These are phyloP conservation scores for Parochlus steinenii DNA, from an alignment of 2,888 invertebrate genomes.

Conservation along the genomic window DNA sequence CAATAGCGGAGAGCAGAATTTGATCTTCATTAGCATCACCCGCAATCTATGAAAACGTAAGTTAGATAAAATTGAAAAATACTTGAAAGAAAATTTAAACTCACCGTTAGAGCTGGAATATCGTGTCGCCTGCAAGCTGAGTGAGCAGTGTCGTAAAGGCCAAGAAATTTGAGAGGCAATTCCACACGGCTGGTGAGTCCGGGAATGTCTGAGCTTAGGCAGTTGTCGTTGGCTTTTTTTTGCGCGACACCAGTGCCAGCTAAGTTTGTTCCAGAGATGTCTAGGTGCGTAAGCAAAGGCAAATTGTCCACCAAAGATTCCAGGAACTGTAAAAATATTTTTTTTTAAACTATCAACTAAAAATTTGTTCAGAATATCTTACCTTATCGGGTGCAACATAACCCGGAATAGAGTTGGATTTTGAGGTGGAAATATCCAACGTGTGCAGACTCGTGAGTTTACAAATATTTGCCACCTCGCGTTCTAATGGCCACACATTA, in stretches of 20 bases:
- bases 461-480: slow-evolving; percentile 41
- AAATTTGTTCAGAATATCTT: no score
- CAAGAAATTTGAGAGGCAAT: slow-evolving; percentile 73
- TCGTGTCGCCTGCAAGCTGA: slow-evolving; percentile 81
- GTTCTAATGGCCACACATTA: slow-evolving; percentile 44
- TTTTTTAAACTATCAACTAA: no score
- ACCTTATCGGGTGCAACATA: slow-evolving; percentile 7
- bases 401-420: slow-evolving; percentile 10
- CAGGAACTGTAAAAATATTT: slow-evolving; percentile 31
- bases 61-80: no score
- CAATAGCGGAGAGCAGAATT: slow-evolving; percentile 66
- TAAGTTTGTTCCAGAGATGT: slow-evolving; percentile 92
- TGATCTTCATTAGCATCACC: slow-evolving; percentile 86
- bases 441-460: slow-evolving; percentile 42
- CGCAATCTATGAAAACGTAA: slow-evolving; percentile 48
- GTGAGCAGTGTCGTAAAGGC: slow-evolving; percentile 76
- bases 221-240: slow-evolving; percentile 27
- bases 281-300: slow-evolving; percentile 61
- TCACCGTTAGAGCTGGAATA: slow-evolving; percentile 76
- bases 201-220: slow-evolving; percentile 59
- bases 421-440: slow-evolving; percentile 59
- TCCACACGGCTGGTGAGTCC: slow-evolving; percentile 63
- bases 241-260: slow-evolving; percentile 68
- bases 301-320: slow-evolving; percentile 54
- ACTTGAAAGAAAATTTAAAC: slow-evolving; percentile 18